Evolutionary conservation across 2,888 invertebrate species (phyloP), one percentile per base, ranked within the genome.

Genomic region (Plemyria rubiginata): DNA sequence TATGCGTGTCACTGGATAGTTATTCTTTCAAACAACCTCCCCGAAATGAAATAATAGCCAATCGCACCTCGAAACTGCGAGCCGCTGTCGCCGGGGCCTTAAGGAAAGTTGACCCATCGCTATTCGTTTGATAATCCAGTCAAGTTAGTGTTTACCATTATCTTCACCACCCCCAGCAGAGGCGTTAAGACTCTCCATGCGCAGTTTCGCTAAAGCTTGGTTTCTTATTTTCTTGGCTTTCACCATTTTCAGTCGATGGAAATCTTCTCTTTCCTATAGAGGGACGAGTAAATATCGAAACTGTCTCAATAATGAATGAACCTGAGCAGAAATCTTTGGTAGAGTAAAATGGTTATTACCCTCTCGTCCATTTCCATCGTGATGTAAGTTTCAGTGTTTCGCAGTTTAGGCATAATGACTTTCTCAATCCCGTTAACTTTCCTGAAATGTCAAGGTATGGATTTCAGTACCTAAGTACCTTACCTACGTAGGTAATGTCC

Each of bases 371-470:
- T 88, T 82, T 93, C 92, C 71, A 79, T 86, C 55, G 84, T 66
- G 62, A 93, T 92, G 67, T 93, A 92, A 46, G 62, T 81, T 81
- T 92, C 89, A 4, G 93, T 93, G 59, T 91, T 92, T 9, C 77
- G 76, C 52, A 92, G 72, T 67, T 92, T 91, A 4, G 92, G 93
- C 79, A 93, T 80, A 11, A 92, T 92, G 0, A 91, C 88, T 77
- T 92, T 93, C 73, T 92, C 91, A 55, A 93, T 92, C 0, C 91
- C 92, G 60, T 92, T 92, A 8, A 91, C 87, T 74, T 92, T 92
- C 68, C 93, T 93, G 84, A 66, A 86, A 85, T 8, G 11, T 8
- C 1, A 1, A 6, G 8, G 1, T 5, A 2, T 38, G 32, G 32
- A 32, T 8, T 32, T 0, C 8, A 32, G 32, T 32, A n/a, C n/a